Percentiles rank a stretch among this genome's conserved stretches.
These are phyloP conservation scores for Bhutanitis thaidina DNA, from an alignment of 2,888 invertebrate species.

Conservation along the genomic window DNA sequence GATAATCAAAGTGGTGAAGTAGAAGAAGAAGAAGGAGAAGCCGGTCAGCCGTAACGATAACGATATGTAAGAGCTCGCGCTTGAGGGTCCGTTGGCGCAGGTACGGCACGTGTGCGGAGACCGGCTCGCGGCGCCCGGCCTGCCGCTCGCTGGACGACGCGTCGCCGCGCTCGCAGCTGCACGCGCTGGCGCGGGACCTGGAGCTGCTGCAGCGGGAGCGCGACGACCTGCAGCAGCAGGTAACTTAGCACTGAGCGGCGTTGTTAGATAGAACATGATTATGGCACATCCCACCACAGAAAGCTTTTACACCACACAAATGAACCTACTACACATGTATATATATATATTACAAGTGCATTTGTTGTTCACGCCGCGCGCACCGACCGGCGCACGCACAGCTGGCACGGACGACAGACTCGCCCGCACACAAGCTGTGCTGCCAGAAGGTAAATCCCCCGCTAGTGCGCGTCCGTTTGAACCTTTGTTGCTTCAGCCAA, in stretches of 20 bases:
- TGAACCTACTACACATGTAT: no score
- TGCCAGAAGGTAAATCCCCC: constrained; percentile 78
- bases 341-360: not conserved
- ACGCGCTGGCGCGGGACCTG: constrained; percentile 77
- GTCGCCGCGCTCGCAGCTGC: constrained; percentile 38
- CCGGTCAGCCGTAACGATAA: no score
- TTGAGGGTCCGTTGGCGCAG: no score
- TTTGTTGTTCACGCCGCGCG: constrained; percentile 34
- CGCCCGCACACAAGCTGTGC: constrained; percentile 77
- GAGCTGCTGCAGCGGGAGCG: constrained; percentile 83
- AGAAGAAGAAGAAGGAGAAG: no score
- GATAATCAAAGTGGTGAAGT: no score
- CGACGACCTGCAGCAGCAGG: constrained; percentile 88
- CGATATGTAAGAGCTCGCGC: no score
- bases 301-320: no score
- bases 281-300: no score
- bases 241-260: constrained; percentile 35
- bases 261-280: no score
- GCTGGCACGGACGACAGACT: constrained; percentile 53
- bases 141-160: constrained; percentile 39
- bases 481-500: no score
- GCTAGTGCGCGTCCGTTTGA: not conserved
- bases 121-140: constrained; percentile 23
- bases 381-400: constrained; percentile 49
- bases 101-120: constrained; percentile 28